Evolutionary conservation across 1,140 invertebrate genomes (phyloP), one percentile per base, ranked within the genome.

Genomic region (Bombus terrestris): DNA sequence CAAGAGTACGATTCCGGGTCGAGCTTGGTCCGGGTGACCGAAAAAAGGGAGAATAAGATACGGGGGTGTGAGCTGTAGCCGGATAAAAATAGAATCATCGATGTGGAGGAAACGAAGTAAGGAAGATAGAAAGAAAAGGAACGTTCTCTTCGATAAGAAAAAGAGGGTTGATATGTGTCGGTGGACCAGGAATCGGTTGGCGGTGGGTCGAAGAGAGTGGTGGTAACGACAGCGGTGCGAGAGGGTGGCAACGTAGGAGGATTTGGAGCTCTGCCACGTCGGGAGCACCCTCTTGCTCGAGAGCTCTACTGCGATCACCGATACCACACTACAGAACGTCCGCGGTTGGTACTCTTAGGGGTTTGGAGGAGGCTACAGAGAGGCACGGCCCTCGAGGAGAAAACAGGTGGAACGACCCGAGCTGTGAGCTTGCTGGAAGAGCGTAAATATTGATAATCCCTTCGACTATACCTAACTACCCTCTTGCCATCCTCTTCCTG

Each of bases 221-320:
- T 79, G 85, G 83, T 69, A 90, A 79, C 74, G 79, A 57, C 87
- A 84, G 43, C 76, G 81, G 64, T 81, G 81, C 77, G 68, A 80
- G 80, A 86, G 78, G 87, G 87, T 86, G 84, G 82, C n/a, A 66
- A 79, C 91, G 91, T 90, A 90, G 91, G 85, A 91, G 89, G 92
- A 93, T 94, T 94, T 95, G 94, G 94, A 95, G 93, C 90, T 92
- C 89, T 94, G 94, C 94, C 94, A 95, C 92, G 92, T 92, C 81
- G 90, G 88, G 91, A 94, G 92, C 90, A 93, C 93, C 91, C 93
- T 95, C 89, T 86, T 92, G 88, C 91, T 94, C 91, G 90, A 95
- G 94, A 90, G 93, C 94, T 91, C 94, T 95, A 95, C 94, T 93
- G 81, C 92, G 94, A 95, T 95, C 94, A 93, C 93, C 93, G 94